phyloP scores from a whole-genome alignment of 2,113 vertebrate species.

The Xenotilapia leptura region DNA sequence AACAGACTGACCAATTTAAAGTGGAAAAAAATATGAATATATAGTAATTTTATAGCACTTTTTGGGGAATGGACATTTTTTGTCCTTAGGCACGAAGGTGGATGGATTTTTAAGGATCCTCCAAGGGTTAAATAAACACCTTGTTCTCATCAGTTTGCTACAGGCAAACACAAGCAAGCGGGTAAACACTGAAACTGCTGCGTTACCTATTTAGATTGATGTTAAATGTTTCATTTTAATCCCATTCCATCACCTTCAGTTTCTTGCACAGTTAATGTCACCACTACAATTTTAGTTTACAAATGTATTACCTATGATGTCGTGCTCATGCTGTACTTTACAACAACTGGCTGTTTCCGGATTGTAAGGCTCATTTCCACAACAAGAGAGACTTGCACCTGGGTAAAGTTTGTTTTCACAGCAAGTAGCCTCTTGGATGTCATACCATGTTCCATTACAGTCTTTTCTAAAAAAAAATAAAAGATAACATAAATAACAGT shows the following conservation, averaged over 20 bases:
- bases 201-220: neutral
- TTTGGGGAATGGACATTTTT: no score
- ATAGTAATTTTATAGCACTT: no score
- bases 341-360: neutral
- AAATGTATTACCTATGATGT: neutral
- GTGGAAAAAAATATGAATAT: no score
- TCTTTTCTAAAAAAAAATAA: neutral
- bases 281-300: neutral
- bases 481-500: neutral
- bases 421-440: neutral
- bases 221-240: neutral
- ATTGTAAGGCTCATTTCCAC: neutral
- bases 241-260: neutral
- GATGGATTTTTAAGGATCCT: no score
- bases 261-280: neutral
- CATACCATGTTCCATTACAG: neutral
- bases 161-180: neutral
- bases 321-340: neutral
- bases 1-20: no score
- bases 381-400: neutral
- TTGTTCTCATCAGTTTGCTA: neutral
- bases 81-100: no score
- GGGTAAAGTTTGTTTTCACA: neutral
- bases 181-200: neutral
- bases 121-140: no score